Percentiles rank a stretch among this genome's conserved stretches.
These are phyloP conservation scores for Hyposoter dolosus DNA, from an alignment of 2,888 invertebrate species.

Conservation along the genomic window DNA sequence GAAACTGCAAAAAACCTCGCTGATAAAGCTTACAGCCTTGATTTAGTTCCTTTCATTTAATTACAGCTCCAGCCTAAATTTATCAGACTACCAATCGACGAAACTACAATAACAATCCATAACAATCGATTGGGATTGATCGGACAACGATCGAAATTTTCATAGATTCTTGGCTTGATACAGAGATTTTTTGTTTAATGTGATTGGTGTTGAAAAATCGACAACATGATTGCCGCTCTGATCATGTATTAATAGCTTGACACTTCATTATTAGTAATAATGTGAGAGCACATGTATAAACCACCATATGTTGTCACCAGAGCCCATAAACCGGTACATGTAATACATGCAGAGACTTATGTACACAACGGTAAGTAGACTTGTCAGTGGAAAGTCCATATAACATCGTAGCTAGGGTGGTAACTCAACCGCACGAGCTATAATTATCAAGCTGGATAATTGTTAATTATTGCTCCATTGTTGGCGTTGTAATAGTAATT, in stretches of 20 bases:
- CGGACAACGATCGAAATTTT: neutral
- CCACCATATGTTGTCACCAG: too few species aligned
- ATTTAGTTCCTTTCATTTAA: neutral
- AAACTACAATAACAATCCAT: neutral
- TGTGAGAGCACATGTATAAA: conserved; percentile 22
- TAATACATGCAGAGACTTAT: neutral
- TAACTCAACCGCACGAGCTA: conserved; percentile 79
- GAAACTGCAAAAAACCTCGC: too few species aligned
- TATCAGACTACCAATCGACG: neutral
- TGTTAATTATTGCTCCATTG: conserved; percentile 84
- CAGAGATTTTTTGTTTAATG: neutral
- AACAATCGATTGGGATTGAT: neutral
- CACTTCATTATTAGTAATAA: conserved; percentile 27
- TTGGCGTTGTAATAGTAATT: conserved; percentile 78
- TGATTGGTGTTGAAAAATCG: neutral
- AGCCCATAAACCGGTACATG: conserved; percentile 9
- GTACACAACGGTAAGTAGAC: conserved; percentile 11
- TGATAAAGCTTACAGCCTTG: too few species aligned
- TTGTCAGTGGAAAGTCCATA: conserved; percentile 22
- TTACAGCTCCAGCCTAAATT: neutral
- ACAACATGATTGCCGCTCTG: conserved; percentile 2
- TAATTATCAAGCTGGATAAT: conserved; percentile 83
- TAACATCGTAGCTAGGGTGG: conserved; percentile 68
- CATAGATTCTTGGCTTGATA: neutral
- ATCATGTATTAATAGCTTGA: conserved; percentile 27